Evolutionary conservation across 2,797 vertebrate genomes (phyloP).

Genomic region (Gobio occitaniae): DNA sequence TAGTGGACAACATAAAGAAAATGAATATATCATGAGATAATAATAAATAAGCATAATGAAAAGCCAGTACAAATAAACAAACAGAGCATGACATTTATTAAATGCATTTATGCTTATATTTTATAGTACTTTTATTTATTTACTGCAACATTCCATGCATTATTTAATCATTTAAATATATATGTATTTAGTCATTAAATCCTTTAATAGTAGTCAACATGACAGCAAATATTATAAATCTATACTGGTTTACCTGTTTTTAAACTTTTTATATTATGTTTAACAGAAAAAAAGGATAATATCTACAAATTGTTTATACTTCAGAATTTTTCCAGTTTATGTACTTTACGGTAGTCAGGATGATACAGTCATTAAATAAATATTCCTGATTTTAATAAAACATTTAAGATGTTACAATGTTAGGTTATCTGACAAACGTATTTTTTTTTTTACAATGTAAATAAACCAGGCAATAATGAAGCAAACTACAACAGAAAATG

Average conservation of each 20-base stretch:
- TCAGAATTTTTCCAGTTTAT: not conserved
- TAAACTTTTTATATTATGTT: not conserved
- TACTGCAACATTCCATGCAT: not conserved
- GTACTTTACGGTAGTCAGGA: too few species aligned
- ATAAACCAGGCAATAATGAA: not conserved
- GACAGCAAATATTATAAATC: not conserved
- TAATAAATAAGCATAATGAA: not conserved
- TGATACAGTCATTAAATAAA: not conserved
- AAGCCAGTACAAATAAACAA: not conserved
- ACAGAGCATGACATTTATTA: not conserved
- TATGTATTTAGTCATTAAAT: not conserved
- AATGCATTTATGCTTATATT: not conserved
- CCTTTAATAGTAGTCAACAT: not conserved
- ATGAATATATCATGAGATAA: not conserved
- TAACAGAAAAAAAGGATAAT: not conserved
- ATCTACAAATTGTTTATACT: not conserved
- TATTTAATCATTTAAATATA: not conserved
- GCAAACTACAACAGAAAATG: not conserved
- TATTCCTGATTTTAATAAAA: not conserved
- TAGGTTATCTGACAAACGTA: not conserved
- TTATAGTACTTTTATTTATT: not conserved
- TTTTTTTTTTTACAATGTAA: not conserved
- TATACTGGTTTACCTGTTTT: not conserved
- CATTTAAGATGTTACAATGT: not conserved
- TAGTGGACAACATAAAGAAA: not conserved